Conservation (phyloP, 2,113 vertebrate species). For the Upupa epops region DNA sequence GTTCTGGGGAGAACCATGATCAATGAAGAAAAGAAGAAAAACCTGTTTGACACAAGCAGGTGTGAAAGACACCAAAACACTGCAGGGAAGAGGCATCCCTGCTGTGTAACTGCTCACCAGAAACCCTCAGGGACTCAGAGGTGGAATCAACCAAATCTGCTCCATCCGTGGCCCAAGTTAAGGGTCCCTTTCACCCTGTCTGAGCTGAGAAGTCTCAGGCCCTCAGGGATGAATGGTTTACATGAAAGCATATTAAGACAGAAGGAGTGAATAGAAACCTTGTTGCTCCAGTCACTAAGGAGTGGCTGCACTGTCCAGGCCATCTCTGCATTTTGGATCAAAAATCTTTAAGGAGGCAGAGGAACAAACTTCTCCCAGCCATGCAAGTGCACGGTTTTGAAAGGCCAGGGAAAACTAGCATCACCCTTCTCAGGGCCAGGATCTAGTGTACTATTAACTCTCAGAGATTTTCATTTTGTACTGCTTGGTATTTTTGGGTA, state of each 20-base stretch:
- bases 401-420: background rate
- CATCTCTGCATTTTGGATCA: background rate
- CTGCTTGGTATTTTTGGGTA: background rate
- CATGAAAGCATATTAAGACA: background rate
- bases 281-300: background rate
- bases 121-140: rapidly evolving
- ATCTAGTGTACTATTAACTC: background rate
- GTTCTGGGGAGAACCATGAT: background rate
- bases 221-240: background rate
- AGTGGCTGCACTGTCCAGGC: background rate
- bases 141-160: background rate
- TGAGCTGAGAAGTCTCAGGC: background rate
- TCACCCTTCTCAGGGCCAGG: rapidly evolving
- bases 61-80: background rate
- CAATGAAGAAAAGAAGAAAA: background rate
- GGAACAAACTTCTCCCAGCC: background rate
- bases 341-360: background rate
- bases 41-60: background rate
- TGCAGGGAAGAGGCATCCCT: background rate
- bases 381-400: background rate
- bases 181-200: rapidly evolving
- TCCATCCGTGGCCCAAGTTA: rapidly evolving
- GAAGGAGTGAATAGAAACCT: background rate
- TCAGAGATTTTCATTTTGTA: background rate
- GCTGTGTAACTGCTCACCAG: rapidly evolving